Evolutionary conservation across 1,140 invertebrate species (phyloP).

Genomic region (Bicyclus anynana): DNA sequence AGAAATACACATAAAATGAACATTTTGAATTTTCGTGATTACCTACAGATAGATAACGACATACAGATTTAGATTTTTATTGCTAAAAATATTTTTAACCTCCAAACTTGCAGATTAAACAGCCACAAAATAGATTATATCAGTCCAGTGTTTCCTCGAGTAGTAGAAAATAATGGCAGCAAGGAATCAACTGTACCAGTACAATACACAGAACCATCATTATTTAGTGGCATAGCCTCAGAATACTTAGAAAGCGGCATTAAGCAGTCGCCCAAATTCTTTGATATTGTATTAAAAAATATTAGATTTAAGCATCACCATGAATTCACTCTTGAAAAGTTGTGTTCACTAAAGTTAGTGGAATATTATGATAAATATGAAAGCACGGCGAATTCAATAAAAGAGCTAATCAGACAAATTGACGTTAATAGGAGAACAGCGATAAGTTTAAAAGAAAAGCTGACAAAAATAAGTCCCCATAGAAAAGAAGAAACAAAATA

Average conservation of each 20-base stretch:
- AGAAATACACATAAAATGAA: too few relatives aligned
- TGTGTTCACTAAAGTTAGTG: conserved; percentile 42
- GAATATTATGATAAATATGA: conserved; percentile 41
- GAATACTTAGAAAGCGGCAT: conserved; percentile 26
- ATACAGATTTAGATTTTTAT: too few relatives aligned
- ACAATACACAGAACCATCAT: conserved; percentile 45
- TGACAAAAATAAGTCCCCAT: conserved; percentile 42
- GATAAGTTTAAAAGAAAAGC: conserved; percentile 49
- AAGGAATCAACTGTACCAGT: conserved; percentile 30
- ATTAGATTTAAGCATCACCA: conserved; percentile 56
- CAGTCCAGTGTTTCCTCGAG: conserved; percentile 49
- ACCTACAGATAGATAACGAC: too few relatives aligned
- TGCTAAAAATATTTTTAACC: conserved; percentile 8
- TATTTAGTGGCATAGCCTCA: conserved; percentile 39
- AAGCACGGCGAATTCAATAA: conserved; percentile 26
- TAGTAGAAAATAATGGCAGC: conserved; percentile 36
- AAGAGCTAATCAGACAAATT: conserved; percentile 38
- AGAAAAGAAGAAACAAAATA: conserved; percentile 50
- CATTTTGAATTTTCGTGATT: too few relatives aligned
- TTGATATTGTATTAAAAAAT: conserved; percentile 49
- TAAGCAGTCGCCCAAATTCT: conserved; percentile 39
- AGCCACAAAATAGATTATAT: conserved; percentile 24
- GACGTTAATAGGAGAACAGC: conserved; percentile 54
- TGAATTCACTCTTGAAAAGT: conserved; percentile 48
- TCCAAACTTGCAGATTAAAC: conserved; percentile 25